Evolutionary conservation across 2,113 vertebrate species (phyloP), one percentile per base, ranked within the genome.

Genomic region (Indicator maculatus): DNA sequence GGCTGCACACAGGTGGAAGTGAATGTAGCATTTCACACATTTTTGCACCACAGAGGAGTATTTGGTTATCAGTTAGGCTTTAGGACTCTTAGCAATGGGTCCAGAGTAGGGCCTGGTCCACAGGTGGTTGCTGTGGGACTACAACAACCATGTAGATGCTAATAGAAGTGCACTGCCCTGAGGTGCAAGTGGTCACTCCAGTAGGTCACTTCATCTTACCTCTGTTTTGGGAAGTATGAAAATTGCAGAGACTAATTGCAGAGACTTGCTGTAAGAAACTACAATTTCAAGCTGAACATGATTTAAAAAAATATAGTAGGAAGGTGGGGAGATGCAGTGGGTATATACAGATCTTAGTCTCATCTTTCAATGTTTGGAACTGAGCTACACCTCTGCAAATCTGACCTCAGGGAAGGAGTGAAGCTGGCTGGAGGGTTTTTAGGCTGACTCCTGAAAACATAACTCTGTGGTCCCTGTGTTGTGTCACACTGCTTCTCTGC

Each of bases 101-200:
- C 53, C 53, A 39, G 5, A 21, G 26, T 10, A 59, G 36, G 33
- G 60, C 6, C 19, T 66, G 61, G 16, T 45, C 38, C 18, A 19
- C 28, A 15, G n/a, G 17, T n/a, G 20, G 19, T 12, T 81, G 14
- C 71, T 55, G 41, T 0, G 0, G 9, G 20, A 23, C 23, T 38
- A 8, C 50, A 33, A 1, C 64, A 56, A 64, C 12, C 2, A 0
- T 3, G 1, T 19, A n/a, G n/a, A 7, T 16, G 39, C 15, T 4
- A 26, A 7, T 27, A 26, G 61, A 72, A 56, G 28, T 27, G 8
- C 1, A 2, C 7, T 70, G n/a, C 8, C 13, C 26, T 60, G 61
- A 41, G 31, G 12, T n/a, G 47, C 15, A 5, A 65, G 24, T 2
- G 4, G 15, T 38, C 18, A 6, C 20, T 50, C 30, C 59, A 12